Conservation (phyloP, 2,888 invertebrate species). For the Luffia ferchaultella region DNA sequence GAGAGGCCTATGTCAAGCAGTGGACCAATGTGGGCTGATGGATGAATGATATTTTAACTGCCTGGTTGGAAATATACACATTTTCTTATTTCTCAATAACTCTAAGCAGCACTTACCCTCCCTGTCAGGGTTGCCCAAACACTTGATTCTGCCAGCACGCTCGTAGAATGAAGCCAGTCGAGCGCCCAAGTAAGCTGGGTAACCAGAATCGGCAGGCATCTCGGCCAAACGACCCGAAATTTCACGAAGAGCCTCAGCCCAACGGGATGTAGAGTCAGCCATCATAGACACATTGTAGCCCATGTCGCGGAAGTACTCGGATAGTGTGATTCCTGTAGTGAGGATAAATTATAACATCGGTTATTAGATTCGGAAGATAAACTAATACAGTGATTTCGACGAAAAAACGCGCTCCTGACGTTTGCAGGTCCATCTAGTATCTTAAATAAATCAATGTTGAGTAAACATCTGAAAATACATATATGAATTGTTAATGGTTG, state of each 20-base stretch:
- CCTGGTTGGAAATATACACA: not conserved
- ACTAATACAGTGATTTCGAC: no score
- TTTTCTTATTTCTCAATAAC: not conserved
- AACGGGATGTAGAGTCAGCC: slow-evolving; percentile 99
- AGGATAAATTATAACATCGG: no score
- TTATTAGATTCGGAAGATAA: no score
- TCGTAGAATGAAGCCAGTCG: slow-evolving; percentile 99
- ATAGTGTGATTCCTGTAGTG: slow-evolving; percentile 89
- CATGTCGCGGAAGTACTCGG: slow-evolving; percentile 99
- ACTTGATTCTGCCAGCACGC: slow-evolving; percentile 97
- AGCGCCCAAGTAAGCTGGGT: slow-evolving; percentile 98
- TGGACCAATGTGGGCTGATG: no score
- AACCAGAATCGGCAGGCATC: slow-evolving; percentile 99
- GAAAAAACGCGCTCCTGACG: no score
- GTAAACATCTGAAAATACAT: no score
- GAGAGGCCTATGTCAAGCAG: no score
- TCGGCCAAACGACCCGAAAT: slow-evolving; percentile 99
- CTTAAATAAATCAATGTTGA: no score
- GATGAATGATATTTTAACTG: no score
- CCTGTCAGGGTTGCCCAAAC: slow-evolving; percentile 96
- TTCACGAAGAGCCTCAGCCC: slow-evolving; percentile 99
- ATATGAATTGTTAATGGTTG: no score
- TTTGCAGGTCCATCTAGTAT: no score
- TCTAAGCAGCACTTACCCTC: slow-evolving; percentile 67
- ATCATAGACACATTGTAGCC: slow-evolving; percentile 99